These are phyloP conservation scores for Tanytarsus gracilentus DNA, from an alignment of 2,888 invertebrate species.

Conservation along the genomic window DNA sequence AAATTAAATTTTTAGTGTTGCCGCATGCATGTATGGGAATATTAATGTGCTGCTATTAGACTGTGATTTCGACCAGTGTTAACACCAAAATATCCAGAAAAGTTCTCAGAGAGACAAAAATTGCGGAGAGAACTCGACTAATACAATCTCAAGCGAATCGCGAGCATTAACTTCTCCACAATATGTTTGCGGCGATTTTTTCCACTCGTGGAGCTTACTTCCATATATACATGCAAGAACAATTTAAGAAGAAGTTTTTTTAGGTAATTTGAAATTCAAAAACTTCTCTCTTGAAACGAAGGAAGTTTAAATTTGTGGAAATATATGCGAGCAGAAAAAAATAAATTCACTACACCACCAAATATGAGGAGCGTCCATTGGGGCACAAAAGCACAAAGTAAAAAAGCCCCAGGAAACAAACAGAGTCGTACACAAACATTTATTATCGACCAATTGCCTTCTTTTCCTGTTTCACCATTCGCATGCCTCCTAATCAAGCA, in stretches of 20 bases:
- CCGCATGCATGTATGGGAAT: background rate
- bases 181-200: slow-evolving; percentile 12
- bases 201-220: slow-evolving; percentile 12
- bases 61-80: background rate
- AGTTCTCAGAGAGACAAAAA: background rate
- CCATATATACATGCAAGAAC: background rate
- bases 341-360: too few species aligned
- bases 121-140: slow-evolving; percentile 11
- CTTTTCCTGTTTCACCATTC: slow-evolving; percentile 27
- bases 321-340: slow-evolving; percentile 19
- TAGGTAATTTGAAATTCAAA: slow-evolving; percentile 22
- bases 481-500: background rate
- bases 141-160: background rate
- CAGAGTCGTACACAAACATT: slow-evolving; percentile 25
- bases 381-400: background rate
- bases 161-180: slow-evolving; percentile 9
- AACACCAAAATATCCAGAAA: slow-evolving; percentile 18
- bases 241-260: slow-evolving; percentile 7
- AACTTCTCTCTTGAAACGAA: background rate
- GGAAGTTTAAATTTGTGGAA: slow-evolving; percentile 1
- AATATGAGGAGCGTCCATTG: slow-evolving; percentile 17
- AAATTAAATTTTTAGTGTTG: slow-evolving; percentile 11
- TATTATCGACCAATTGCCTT: slow-evolving; percentile 28
- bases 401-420: slow-evolving; percentile 23
- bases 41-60: background rate